A percentile compares a stretch with the other conserved stretches of the same genome.
These are phyloP conservation scores for Heliconius cydno DNA, from an alignment of 2,888 invertebrate species.

Conservation along the genomic window DNA sequence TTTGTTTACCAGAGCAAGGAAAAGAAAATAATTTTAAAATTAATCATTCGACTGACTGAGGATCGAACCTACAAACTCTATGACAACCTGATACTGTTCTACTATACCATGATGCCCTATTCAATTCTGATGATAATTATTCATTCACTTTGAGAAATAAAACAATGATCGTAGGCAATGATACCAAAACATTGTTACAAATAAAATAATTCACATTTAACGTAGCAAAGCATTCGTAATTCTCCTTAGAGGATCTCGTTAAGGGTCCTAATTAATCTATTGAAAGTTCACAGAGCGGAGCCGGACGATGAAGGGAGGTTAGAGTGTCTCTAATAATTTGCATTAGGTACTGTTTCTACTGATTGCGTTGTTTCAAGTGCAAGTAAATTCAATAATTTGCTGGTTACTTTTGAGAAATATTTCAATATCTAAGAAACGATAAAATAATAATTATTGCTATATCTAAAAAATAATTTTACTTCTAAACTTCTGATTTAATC, in stretches of 20 bases:
- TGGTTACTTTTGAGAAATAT: too few species aligned
- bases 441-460: too few species aligned
- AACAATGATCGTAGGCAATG: constrained; percentile 35
- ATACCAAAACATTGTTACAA: constrained; percentile 63
- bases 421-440: too few species aligned
- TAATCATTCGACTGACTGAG: too few species aligned
- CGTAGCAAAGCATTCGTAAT: constrained; percentile 79
- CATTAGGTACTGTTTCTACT: constrained; percentile 52
- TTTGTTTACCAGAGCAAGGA: too few species aligned
- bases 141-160: background rate
- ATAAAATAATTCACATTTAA: constrained; percentile 78
- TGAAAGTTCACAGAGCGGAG: constrained; percentile 77
- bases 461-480: too few species aligned
- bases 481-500: too few species aligned
- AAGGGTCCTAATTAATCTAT: constrained; percentile 82
- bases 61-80: background rate
- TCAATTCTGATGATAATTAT: background rate
- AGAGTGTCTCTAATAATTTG: constrained; percentile 77
- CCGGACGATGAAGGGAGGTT: constrained; percentile 66
- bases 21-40: too few species aligned
- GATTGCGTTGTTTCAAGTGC: background rate
- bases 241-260: constrained; percentile 79
- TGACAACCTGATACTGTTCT: background rate
- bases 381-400: background rate
- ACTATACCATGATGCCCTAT: background rate